Conservation (phyloP, 2,113 vertebrate genomes). For the Oreotrochilus melanogaster region DNA sequence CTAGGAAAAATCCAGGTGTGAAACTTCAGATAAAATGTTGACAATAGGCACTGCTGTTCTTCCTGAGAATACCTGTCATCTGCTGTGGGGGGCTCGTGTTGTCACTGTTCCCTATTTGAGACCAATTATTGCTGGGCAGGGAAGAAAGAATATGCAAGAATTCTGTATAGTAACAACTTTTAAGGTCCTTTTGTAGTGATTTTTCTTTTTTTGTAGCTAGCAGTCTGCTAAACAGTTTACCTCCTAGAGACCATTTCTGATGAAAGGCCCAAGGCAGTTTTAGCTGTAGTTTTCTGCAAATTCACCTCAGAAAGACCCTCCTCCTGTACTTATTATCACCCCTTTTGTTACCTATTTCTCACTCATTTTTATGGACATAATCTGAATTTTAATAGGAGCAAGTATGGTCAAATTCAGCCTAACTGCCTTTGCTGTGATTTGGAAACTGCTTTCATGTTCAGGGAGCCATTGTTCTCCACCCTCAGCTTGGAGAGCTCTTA, state of each 20-base stretch:
- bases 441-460: slow-evolving; percentile 6
- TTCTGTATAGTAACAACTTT: neutral
- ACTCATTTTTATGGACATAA: neutral
- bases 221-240: neutral
- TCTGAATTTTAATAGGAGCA: neutral
- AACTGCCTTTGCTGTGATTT: slow-evolving; percentile 6
- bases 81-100: neutral
- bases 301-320: neutral
- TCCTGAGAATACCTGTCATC: neutral
- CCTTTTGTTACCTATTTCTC: neutral
- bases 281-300: neutral
- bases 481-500: slow-evolving; percentile 17
- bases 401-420: neutral
- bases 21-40: neutral
- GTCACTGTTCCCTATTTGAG: neutral
- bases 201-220: neutral
- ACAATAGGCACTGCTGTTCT: neutral
- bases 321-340: neutral
- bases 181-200: neutral
- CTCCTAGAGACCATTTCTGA: neutral
- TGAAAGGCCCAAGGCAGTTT: neutral
- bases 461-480: neutral
- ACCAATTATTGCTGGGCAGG: neutral
- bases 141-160: neutral
- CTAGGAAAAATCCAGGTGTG: neutral